Evolutionary conservation across 2,797 vertebrate species (phyloP), one percentile per base, ranked within the genome.

Genomic region (Hybognathus amarus): DNA sequence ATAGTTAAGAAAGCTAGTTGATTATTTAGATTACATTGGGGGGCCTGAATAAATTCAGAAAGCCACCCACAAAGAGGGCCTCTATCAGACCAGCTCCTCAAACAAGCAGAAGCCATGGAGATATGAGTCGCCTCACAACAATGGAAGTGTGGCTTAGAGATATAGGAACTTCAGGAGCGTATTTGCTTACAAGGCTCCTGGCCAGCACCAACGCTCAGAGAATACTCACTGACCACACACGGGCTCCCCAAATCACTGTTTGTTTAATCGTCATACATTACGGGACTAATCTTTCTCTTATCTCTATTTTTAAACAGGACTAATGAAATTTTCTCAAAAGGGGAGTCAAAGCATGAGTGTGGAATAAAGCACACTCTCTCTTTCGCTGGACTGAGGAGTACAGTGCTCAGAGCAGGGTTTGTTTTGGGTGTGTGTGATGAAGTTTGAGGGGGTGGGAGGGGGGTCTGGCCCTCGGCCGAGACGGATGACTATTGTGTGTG

Each of bases 41-140:
- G 63, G 76, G 71, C 81, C 85, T 86, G 83, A 87, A 87, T 89
- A 86, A 86, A 86, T 87, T 83, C 83, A 66, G 80, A 85, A 77
- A 86, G 83, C 88, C 88, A 89, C 88, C 88, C 88, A 89, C 87
- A 87, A 85, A 86, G 87, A 77, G 20, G 70, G 79, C 75, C 74
- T 82, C 80, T 85, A 87, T 89, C 85, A 89, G 85, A 36, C 71
- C 88, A 87, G 87, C 88, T 89, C 81, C 69, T 86, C 88, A 89
- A 89, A 87, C 88, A 89, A 87, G 81, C 88, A 87, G 87, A 87
- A 89, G 86, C 88, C 88, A 87, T 89, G 85, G 85, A 87, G 88
- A 89, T 89, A 89, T 89, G 79, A 89, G 79, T 79, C 7, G 42
- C 75, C 83, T 83, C 73, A 24, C 83, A 86, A 89, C 86, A 89